phyloP scores from a whole-genome alignment of 2,888 invertebrate species.

The Limnephilus lunatus region DNA sequence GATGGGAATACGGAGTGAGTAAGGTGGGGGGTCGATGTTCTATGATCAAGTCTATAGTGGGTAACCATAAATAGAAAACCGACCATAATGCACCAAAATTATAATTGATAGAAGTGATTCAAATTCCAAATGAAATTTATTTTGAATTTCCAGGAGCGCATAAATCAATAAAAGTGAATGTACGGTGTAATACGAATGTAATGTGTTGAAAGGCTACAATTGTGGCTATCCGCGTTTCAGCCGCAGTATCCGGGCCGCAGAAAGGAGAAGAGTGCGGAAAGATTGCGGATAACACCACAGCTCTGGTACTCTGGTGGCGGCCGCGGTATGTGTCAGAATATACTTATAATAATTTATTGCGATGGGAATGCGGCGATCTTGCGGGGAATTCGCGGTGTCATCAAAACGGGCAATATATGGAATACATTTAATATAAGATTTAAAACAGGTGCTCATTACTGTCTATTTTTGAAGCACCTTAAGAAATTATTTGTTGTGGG shows the following conservation, averaged over 20 bases:
- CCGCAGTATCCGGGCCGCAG: conserved; percentile 21
- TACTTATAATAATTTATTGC: conserved; percentile 9
- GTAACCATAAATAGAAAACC: too few species aligned
- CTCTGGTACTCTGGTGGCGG: background rate
- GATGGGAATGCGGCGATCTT: conserved; percentile 9
- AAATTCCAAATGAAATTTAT: background rate
- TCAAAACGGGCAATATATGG: background rate
- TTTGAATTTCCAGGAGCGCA: background rate
- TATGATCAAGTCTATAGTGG: too few species aligned
- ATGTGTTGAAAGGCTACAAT: background rate
- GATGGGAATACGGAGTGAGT: too few species aligned
- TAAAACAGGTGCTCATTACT: background rate
- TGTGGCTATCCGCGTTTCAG: conserved; percentile 14
- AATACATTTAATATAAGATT: background rate
- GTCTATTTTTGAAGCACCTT: background rate
- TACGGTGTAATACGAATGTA: too few species aligned
- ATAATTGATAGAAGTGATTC: background rate
- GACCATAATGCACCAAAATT: too few species aligned
- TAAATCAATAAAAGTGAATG: background rate
- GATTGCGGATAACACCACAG: background rate
- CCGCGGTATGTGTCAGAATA: background rate
- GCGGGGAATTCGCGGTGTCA: conserved; percentile 4
- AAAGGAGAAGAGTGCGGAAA: background rate
- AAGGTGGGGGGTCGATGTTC: too few species aligned
- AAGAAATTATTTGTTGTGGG: background rate